These are phyloP conservation scores for Chorisops tibialis DNA, from an alignment of 2,888 invertebrate species.

Conservation along the genomic window DNA sequence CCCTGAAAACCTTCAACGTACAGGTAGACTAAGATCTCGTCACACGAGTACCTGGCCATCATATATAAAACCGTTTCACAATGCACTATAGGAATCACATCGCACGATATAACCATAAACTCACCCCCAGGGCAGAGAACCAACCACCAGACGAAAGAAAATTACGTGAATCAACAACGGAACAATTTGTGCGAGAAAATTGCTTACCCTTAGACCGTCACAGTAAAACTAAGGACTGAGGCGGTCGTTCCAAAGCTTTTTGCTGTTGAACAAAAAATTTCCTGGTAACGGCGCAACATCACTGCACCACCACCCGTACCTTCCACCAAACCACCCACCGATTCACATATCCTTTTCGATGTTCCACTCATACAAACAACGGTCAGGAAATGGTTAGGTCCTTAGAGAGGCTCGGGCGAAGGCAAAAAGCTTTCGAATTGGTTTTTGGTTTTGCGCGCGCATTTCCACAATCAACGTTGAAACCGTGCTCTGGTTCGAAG, in stretches of 20 bases:
- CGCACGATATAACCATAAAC: no score
- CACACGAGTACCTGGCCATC: no score
- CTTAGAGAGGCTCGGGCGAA: neutral
- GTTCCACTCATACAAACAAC: neutral
- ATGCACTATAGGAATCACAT: no score
- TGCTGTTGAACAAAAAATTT: constrained; percentile 19
- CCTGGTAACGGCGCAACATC: neutral
- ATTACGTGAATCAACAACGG: neutral
- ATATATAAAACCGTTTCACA: no score
- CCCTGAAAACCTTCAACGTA: no score
- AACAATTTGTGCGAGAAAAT: constrained; percentile 28
- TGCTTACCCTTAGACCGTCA: constrained; percentile 35
- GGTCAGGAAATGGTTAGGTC: constrained; percentile 10
- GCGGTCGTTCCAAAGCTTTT: constrained; percentile 37
- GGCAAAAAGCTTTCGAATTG: constrained; percentile 4
- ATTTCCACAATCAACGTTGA: neutral
- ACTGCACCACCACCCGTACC: neutral
- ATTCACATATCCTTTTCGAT: neutral
- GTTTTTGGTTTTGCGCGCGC: constrained; percentile 21
- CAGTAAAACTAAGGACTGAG: constrained; percentile 35
- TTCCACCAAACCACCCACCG: no score
- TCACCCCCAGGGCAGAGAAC: no score
- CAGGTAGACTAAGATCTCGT: no score
- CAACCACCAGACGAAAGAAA: neutral
- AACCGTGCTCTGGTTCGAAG: neutral